These are phyloP conservation scores for Thalassoma bifasciatum DNA, from an alignment of 2,113 vertebrate species.

Conservation along the genomic window DNA sequence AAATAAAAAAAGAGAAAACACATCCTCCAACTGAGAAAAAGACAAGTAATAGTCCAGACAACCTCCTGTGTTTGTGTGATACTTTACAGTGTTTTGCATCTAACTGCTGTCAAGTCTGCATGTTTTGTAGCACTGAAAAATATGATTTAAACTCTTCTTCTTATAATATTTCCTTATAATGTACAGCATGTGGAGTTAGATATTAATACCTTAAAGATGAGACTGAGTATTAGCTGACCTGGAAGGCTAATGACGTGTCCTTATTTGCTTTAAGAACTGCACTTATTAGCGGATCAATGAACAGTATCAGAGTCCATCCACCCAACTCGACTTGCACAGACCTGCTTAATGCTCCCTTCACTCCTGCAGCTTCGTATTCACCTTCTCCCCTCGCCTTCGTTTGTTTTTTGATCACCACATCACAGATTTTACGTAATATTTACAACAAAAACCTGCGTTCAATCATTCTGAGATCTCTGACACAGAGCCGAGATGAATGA, in stretches of 20 bases:
- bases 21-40: not conserved
- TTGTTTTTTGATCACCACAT: not conserved
- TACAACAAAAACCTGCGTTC: not conserved
- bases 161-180: not conserved
- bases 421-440: not conserved
- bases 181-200: not conserved
- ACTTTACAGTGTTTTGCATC: conserved; percentile 18
- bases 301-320: not conserved
- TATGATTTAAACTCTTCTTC: too few species aligned
- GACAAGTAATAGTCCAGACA: conserved; percentile 2
- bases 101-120: conserved; percentile 1
- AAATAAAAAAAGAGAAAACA: not conserved
- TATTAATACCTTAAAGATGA: not conserved
- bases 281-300: not conserved
- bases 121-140: too few species aligned
- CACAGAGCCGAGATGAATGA: not conserved
- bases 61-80: not conserved
- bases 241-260: not conserved
- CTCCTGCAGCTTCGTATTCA: not conserved
- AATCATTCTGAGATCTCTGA: not conserved
- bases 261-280: not conserved
- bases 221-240: too few species aligned
- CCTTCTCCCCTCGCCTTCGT: not conserved
- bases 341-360: not conserved
- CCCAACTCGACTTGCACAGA: not conserved